Conservation (phyloP, 2,888 invertebrate species). For the Rhagonycha fulva region DNA sequence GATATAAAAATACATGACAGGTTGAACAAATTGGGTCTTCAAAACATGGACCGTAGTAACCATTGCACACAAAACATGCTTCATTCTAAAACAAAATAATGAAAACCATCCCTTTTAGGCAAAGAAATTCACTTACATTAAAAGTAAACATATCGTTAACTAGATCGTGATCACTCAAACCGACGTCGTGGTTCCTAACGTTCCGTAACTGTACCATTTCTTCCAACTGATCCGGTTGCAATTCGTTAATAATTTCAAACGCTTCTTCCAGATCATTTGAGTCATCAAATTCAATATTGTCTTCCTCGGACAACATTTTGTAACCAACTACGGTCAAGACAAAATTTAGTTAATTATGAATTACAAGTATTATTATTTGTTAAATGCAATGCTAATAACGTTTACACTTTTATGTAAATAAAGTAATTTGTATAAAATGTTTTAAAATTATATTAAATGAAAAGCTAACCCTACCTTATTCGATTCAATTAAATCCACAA, state of each 20-base stretch:
- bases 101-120: background rate
- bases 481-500: background rate
- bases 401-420: background rate
- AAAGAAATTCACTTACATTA: background rate
- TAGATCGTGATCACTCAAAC: too few relatives aligned
- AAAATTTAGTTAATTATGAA: background rate
- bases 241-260: background rate
- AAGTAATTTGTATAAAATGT: background rate
- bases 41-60: conserved; percentile 90
- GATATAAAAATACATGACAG: conserved; percentile 91
- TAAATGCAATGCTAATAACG: background rate
- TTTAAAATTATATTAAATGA: background rate
- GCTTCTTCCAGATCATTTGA: background rate
- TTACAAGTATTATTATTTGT: background rate
- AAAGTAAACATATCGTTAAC: background rate
- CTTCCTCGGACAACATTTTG: background rate
- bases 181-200: background rate
- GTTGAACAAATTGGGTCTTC: conserved; percentile 90
- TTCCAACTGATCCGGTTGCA: background rate
- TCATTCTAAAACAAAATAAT: conserved; percentile 61
- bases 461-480: background rate
- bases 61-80: conserved; percentile 83
- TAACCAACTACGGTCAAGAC: background rate
- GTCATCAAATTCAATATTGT: background rate
- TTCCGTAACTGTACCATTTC: background rate